These are phyloP conservation scores for Troilus luridus DNA, from an alignment of 2,888 invertebrate species.

Conservation along the genomic window DNA sequence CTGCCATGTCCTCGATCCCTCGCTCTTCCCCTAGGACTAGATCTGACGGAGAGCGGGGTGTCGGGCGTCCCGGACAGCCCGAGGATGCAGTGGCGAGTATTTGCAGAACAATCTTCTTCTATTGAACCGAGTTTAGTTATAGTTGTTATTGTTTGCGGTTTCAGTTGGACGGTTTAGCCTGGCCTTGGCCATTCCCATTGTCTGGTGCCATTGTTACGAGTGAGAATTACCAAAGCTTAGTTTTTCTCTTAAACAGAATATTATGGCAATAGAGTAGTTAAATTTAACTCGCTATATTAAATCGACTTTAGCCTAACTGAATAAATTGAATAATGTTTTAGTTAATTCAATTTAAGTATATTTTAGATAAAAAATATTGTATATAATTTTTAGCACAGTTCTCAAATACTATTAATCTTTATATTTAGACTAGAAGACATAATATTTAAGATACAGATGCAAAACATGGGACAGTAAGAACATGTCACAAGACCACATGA, in stretches of 20 bases:
- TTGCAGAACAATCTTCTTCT: neutral
- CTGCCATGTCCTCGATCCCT: neutral
- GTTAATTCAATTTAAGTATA: too few species aligned
- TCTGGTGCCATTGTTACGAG: neutral
- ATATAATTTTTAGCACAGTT: too few species aligned
- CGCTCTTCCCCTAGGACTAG: neutral
- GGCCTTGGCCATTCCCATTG: neutral
- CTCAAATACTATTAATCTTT: too few species aligned
- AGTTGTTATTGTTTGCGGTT: neutral
- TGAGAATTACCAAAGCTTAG: neutral
- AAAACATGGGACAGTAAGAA: too few species aligned
- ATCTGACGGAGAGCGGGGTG: neutral
- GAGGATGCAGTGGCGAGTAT: neutral
- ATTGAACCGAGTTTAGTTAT: neutral
- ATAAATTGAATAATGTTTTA: too few species aligned
- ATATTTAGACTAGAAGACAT: too few species aligned
- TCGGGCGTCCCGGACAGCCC: neutral
- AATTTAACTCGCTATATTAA: neutral
- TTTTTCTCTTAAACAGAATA: neutral
- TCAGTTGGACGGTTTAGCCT: neutral
- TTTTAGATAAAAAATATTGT: too few species aligned
- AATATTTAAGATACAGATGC: too few species aligned
- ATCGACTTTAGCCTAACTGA: too few species aligned
- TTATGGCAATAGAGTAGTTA: neutral
- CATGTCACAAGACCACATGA: too few species aligned